Percentiles rank a stretch among this genome's conserved stretches.
These are phyloP conservation scores for Siniperca scherzeri DNA, from an alignment of 2,797 vertebrate species.

Conservation along the genomic window DNA sequence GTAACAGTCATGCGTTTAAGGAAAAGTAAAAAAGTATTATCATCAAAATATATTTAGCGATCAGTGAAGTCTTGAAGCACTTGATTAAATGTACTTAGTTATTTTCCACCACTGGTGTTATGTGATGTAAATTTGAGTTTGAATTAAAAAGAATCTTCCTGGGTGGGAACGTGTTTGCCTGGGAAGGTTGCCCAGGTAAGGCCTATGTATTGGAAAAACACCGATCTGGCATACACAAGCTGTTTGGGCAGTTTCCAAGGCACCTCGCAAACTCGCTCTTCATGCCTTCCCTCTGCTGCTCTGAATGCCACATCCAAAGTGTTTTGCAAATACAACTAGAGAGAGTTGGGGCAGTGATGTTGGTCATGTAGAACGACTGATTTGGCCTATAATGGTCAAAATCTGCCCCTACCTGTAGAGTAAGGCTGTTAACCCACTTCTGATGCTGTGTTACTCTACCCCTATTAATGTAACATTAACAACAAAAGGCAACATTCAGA, in stretches of 20 bases:
- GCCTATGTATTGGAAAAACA: conserved; percentile 68
- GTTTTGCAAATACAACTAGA: conserved; percentile 49
- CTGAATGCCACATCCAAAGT: conserved; percentile 52
- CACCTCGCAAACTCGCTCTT: conserved; percentile 55
- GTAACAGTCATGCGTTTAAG: background rate
- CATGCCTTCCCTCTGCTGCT: conserved; percentile 60
- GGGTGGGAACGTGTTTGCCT: conserved; percentile 58
- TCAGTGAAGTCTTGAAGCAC: background rate
- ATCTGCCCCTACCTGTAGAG: conserved; percentile 4
- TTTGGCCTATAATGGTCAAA: conserved; percentile 27
- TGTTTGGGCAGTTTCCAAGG: conserved; percentile 72
- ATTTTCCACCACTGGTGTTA: conserved; percentile 27
- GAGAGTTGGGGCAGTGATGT: conserved; percentile 24
- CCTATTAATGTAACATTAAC: background rate
- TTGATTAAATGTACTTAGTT: background rate
- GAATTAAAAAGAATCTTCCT: conserved; percentile 51
- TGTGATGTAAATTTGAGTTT: conserved; percentile 60
- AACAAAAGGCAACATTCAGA: conserved; percentile 3
- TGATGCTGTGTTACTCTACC: background rate
- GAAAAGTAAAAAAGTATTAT: background rate
- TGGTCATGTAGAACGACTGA: conserved; percentile 27
- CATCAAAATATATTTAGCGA: background rate
- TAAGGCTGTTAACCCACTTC: background rate
- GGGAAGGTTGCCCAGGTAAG: conserved; percentile 65
- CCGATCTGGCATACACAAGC: conserved; percentile 65